phyloP scores from a whole-genome alignment of 2,888 invertebrate genomes.

The Dione vanillae region DNA sequence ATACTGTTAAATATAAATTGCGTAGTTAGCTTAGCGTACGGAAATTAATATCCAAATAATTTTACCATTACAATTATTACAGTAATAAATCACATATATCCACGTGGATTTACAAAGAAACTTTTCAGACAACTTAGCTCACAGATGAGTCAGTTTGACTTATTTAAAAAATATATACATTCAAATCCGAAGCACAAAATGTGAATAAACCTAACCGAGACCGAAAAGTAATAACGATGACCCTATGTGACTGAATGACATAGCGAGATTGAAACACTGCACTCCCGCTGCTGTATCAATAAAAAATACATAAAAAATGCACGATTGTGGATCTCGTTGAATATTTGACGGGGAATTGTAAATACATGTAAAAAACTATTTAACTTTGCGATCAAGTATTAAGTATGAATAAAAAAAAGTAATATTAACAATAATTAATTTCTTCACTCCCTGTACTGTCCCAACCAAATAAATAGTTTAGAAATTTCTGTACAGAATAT shows the following conservation, averaged over 20 bases:
- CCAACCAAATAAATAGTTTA: not conserved
- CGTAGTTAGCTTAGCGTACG: too few relatives aligned
- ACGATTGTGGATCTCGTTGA: constrained; percentile 13
- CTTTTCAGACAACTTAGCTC: not conserved
- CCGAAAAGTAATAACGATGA: constrained; percentile 27
- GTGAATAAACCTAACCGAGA: constrained; percentile 21
- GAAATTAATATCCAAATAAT: too few relatives aligned
- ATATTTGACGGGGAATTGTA: not conserved
- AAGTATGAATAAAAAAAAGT: not conserved
- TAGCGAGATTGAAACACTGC: constrained; percentile 27
- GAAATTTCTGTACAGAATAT: not conserved
- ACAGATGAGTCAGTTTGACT: not conserved
- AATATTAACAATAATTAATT: not conserved
- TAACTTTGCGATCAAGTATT: not conserved
- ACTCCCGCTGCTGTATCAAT: constrained; percentile 14
- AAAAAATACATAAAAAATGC: constrained; percentile 23
- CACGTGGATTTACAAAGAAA: not conserved
- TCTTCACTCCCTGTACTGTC: not conserved
- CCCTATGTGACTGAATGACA: constrained; percentile 29
- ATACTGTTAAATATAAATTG: too few relatives aligned
- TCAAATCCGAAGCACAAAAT: constrained; percentile 11
- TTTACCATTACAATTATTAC: too few relatives aligned
- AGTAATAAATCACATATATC: not conserved
- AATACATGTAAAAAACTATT: not conserved
- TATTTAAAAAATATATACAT: constrained; percentile 10